Evolutionary conservation across 2,888 invertebrate species (phyloP).

Genomic region (Hetaerina titia): DNA sequence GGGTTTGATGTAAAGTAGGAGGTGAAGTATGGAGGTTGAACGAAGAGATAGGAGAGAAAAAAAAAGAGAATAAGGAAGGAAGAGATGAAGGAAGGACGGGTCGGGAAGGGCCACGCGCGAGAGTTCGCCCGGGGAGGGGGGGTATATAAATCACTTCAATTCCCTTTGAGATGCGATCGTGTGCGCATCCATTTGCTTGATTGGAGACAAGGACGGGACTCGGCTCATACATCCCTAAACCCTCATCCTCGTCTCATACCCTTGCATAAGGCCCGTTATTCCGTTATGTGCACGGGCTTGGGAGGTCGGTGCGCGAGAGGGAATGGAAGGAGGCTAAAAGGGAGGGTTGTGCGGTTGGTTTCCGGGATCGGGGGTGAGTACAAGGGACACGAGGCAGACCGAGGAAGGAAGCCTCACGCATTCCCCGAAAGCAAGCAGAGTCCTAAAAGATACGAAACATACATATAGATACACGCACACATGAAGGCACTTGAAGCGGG

Average conservation of each 20-base stretch:
- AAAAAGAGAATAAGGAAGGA: neutral
- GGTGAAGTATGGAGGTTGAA: neutral
- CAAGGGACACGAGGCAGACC: neutral
- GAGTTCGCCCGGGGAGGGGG: neutral
- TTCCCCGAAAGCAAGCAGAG: neutral
- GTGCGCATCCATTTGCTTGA: constrained; percentile 61
- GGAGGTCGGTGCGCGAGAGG: neutral
- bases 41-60: neutral
- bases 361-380: neutral
- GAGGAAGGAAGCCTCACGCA: constrained; percentile 19
- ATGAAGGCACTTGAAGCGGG: neutral
- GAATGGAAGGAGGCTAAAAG: neutral
- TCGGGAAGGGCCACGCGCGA: neutral
- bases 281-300: constrained; percentile 1
- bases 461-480: neutral
- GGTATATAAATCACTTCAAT: constrained; percentile 60
- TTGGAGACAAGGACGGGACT: constrained; percentile 56
- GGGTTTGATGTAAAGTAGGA: neutral
- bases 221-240: constrained; percentile 13
- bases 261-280: neutral
- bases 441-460: neutral
- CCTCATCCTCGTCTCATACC: neutral
- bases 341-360: neutral
- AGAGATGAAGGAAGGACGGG: neutral
- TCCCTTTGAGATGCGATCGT: constrained; percentile 63